Evolutionary conservation across 2,888 invertebrate genomes (phyloP).

Genomic region (Caenorhabditis angaria): DNA sequence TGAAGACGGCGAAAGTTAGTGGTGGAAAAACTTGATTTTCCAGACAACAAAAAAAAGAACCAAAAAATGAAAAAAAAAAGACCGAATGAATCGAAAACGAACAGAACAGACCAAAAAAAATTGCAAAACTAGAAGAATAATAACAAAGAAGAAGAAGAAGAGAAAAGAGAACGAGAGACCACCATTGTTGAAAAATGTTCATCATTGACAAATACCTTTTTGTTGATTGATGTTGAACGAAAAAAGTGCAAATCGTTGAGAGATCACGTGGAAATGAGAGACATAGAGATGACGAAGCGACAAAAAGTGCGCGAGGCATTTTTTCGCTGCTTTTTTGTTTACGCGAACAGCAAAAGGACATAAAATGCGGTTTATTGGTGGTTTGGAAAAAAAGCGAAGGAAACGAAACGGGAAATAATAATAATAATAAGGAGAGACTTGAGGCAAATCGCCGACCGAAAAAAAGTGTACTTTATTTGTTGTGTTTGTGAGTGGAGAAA

Average conservation of each 20-base stretch:
- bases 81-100: background rate
- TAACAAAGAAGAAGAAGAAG: conserved; percentile 9
- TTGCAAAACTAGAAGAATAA: conserved; percentile 7
- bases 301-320: background rate
- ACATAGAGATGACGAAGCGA: conserved; percentile 1
- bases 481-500: no score
- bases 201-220: conserved; percentile 8
- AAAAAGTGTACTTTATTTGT: no score
- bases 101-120: background rate
- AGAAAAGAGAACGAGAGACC: conserved; percentile 10
- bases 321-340: background rate
- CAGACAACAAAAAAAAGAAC: background rate
- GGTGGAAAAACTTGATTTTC: no score
- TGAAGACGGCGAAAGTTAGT: no score
- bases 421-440: background rate
- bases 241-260: background rate
- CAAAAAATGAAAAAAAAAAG: background rate
- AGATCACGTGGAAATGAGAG: background rate
- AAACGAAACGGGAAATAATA: background rate
- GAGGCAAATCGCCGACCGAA: no score
- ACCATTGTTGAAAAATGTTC: conserved; percentile 9
- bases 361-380: background rate
- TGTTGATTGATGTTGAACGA: conserved; percentile 8
- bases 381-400: background rate
- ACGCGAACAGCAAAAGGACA: background rate